Evolutionary conservation across 2,888 invertebrate genomes (phyloP).

Genomic region (Mellilla xanthometata): DNA sequence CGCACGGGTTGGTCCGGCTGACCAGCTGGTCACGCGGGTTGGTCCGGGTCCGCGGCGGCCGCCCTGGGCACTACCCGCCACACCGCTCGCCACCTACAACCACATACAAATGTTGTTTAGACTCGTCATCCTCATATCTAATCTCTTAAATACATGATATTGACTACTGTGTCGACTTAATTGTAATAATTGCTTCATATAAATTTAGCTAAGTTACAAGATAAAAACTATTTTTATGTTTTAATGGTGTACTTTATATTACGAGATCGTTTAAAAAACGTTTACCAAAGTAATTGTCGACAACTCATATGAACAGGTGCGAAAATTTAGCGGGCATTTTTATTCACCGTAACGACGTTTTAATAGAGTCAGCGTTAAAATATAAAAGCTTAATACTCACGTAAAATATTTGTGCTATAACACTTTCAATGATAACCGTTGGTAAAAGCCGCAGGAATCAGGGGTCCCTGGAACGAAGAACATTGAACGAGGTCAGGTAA

Average conservation of each 20-base stretch:
- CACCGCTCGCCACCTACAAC: constrained; percentile 77
- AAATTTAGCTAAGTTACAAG: too few species aligned
- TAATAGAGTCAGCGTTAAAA: constrained; percentile 58
- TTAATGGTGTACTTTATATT: constrained; percentile 31
- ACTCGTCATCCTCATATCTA: too few species aligned
- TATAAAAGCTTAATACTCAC: constrained; percentile 71
- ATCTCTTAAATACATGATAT: too few species aligned
- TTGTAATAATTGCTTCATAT: too few species aligned
- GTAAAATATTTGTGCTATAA: constrained; percentile 80
- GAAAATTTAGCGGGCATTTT: constrained; percentile 54
- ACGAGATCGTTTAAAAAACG: constrained; percentile 51
- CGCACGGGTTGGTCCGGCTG: constrained; percentile 36
- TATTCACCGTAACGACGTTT: constrained; percentile 63
- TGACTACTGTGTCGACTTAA: too few species aligned
- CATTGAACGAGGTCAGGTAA: constrained; percentile 28
- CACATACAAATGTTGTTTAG: constrained; percentile 8
- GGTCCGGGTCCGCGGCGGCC: constrained; percentile 31
- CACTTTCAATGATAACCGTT: constrained; percentile 97
- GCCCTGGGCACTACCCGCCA: constrained; percentile 52
- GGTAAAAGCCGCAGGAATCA: constrained; percentile 99
- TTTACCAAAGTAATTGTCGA: constrained; percentile 50
- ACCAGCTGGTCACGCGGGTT: constrained; percentile 42
- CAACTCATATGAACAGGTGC: constrained; percentile 50
- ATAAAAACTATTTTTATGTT: constrained; percentile 16
- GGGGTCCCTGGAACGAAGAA: constrained; percentile 91